Percentiles rank a stretch among this genome's conserved stretches.
Evolutionary conservation across 2,888 invertebrate species (phyloP).

Genomic region (Drosophila koepferae): DNA sequence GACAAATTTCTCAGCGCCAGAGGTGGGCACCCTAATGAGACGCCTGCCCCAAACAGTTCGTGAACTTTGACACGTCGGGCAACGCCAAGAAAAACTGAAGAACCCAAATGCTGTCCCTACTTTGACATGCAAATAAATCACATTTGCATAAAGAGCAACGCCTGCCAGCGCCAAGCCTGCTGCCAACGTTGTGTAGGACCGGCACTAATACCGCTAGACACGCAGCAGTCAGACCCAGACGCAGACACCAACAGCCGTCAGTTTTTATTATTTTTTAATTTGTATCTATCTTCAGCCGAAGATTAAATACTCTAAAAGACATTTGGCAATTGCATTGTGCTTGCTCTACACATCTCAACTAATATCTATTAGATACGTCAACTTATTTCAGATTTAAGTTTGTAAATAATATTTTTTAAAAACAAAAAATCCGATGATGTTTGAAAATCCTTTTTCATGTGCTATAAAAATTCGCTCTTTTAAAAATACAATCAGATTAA

Average conservation of each 20-base stretch:
- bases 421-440: too few relatives aligned
- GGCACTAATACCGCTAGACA: constrained; percentile 62
- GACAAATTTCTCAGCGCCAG: constrained; percentile 31
- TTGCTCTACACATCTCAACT: too few relatives aligned
- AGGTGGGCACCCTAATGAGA: constrained; percentile 57
- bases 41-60: constrained; percentile 28
- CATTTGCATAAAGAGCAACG: constrained; percentile 75
- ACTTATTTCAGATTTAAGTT: too few relatives aligned
- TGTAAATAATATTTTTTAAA: too few relatives aligned
- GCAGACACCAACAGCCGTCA: constrained; percentile 3
- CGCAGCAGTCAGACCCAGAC: constrained; percentile 16
- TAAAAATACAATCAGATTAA: too few relatives aligned
- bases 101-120: constrained; percentile 46
- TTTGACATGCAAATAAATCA: constrained; percentile 82
- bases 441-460: too few relatives aligned
- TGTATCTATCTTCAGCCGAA: constrained; percentile 6
- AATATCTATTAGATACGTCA: too few relatives aligned
- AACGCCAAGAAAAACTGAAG: constrained; percentile 26
- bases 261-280: not conserved
- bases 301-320: constrained; percentile 7
- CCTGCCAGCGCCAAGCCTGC: constrained; percentile 3
- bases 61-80: constrained; percentile 57
- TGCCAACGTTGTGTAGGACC: constrained; percentile 20
- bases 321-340: not conserved
- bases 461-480: too few relatives aligned